phyloP scores from a whole-genome alignment of 1,140 invertebrate genomes.

The Megathymus violae region DNA sequence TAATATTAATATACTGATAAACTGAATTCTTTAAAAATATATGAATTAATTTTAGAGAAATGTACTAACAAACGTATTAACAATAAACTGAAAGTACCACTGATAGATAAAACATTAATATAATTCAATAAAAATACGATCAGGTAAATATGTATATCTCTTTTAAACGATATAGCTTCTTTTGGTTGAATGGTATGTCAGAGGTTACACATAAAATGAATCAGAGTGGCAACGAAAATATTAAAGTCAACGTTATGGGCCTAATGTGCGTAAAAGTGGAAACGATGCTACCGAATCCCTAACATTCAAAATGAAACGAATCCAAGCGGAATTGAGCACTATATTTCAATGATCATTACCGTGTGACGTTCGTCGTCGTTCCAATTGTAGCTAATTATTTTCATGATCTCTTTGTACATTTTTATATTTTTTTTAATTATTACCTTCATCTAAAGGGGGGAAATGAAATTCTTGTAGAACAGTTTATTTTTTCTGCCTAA shows the following conservation, averaged over 20 bases:
- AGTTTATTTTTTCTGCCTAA: too few relatives aligned
- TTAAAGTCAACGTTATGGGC: conserved; percentile 18
- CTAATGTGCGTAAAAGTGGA: conserved; percentile 16
- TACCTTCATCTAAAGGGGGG: too few relatives aligned
- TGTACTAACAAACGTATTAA: too few relatives aligned
- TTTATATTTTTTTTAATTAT: background rate
- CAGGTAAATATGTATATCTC: too few relatives aligned
- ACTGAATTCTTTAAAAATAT: too few relatives aligned
- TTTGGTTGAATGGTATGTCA: background rate
- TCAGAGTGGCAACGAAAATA: conserved; percentile 4
- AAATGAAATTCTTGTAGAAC: too few relatives aligned
- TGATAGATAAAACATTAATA: too few relatives aligned
- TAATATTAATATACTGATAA: too few relatives aligned
- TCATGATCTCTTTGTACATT: background rate
- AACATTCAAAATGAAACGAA: conserved; percentile 17
- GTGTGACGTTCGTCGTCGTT: background rate
- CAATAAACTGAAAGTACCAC: too few relatives aligned
- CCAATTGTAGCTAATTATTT: background rate
- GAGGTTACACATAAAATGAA: conserved; percentile 2
- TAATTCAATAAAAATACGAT: too few relatives aligned
- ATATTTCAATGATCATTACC: conserved; percentile 4
- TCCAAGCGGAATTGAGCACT: conserved; percentile 7
- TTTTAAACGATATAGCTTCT: too few relatives aligned
- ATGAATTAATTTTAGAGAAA: too few relatives aligned
- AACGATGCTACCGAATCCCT: conserved; percentile 10